Conservation (phyloP, 2,113 vertebrate genomes). For the Gnathonemus echidnorhynchus region DNA sequence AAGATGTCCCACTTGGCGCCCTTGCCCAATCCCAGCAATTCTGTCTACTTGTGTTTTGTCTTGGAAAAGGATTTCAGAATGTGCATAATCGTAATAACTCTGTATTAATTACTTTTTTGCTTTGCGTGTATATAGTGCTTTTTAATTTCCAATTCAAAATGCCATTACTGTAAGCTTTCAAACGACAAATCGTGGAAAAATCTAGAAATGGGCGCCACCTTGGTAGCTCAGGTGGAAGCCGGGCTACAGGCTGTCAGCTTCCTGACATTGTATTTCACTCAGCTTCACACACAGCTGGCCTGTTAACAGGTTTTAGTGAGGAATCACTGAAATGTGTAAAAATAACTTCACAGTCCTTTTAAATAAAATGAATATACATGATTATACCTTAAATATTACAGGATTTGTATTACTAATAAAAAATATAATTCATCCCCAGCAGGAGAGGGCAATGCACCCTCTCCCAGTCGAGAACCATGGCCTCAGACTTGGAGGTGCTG, state of each 20-base stretch:
- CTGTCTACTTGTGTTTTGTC: neutral
- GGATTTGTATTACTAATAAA: neutral
- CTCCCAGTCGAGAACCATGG: too few relatives aligned
- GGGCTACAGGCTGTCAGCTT: neutral
- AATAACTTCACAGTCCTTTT: neutral
- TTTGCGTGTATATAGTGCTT: neutral
- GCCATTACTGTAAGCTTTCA: neutral
- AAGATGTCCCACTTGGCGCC: neutral
- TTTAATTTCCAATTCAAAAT: neutral
- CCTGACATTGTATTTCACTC: neutral
- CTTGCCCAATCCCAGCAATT: neutral
- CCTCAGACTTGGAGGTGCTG: too few relatives aligned
- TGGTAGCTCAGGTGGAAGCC: neutral
- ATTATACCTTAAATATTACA: neutral
- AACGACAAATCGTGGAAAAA: neutral
- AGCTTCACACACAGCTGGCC: neutral
- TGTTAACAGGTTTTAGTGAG: neutral
- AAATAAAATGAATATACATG: neutral
- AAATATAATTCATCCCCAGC: too few relatives aligned
- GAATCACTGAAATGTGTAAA: neutral
- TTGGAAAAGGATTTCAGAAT: neutral
- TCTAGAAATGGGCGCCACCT: neutral
- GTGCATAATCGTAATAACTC: neutral
- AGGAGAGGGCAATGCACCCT: too few relatives aligned
- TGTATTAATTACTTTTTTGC: neutral